phyloP scores from a whole-genome alignment of 2,888 invertebrate genomes.

The Therioaphis trifolii region DNA sequence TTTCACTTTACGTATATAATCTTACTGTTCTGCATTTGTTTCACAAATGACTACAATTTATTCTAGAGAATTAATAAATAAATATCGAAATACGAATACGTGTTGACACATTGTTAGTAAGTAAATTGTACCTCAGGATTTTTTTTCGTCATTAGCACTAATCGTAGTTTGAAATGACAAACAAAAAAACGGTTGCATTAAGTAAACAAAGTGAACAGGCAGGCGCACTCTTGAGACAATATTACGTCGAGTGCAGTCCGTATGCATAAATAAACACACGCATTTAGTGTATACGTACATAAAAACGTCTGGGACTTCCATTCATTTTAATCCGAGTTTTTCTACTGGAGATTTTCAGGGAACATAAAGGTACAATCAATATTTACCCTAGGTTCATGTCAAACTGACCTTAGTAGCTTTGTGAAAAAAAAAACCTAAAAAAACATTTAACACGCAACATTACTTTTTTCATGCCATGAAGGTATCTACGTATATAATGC shows the following conservation, averaged over 20 bases:
- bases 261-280: slow-evolving; percentile 24
- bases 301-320: slow-evolving; percentile 21
- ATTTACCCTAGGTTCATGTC: slow-evolving; percentile 54
- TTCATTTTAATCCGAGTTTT: slow-evolving; percentile 40
- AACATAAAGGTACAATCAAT: slow-evolving; percentile 51
- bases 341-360: slow-evolving; percentile 14
- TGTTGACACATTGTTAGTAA: neutral
- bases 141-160: neutral
- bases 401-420: slow-evolving; percentile 50
- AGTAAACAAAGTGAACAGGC: slow-evolving; percentile 25
- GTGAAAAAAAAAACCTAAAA: slow-evolving; percentile 27
- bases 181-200: slow-evolving; percentile 24
- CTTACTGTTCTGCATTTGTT: neutral
- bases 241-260: neutral
- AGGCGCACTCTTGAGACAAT: slow-evolving; percentile 47
- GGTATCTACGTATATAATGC: neutral
- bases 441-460: slow-evolving; percentile 55
- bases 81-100: neutral
- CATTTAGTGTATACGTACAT: neutral
- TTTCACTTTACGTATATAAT: neutral
- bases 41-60: neutral
- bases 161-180: neutral
- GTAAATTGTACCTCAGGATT: neutral
- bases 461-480: slow-evolving; percentile 16
- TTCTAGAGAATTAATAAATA: neutral